phyloP scores from a whole-genome alignment of 2,797 vertebrate species.

The Astyanax mexicanus region DNA sequence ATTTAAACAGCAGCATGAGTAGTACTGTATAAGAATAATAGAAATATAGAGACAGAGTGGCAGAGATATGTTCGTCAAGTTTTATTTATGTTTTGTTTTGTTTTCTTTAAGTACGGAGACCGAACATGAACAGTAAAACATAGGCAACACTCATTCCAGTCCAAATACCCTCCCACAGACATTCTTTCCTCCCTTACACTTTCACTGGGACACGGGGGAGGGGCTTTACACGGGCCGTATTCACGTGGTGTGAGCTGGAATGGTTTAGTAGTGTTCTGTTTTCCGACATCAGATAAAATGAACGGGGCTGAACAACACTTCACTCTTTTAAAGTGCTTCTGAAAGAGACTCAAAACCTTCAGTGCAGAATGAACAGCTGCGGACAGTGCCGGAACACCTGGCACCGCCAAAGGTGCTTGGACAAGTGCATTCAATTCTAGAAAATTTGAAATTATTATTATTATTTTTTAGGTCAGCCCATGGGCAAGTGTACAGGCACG shows the following conservation, averaged over 20 bases:
- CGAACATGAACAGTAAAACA: constrained; percentile 53
- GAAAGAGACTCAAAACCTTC: constrained; percentile 23
- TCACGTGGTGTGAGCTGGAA: constrained; percentile 38
- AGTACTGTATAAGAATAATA: not conserved
- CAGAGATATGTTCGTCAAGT: constrained; percentile 35
- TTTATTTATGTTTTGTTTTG: constrained; percentile 49
- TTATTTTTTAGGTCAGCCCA: constrained; percentile 27
- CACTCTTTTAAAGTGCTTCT: constrained; percentile 30
- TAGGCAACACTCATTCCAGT: constrained; percentile 46
- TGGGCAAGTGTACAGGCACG: constrained; percentile 45
- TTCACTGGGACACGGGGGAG: constrained; percentile 4
- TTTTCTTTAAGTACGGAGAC: constrained; percentile 48
- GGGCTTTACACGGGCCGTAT: not conserved
- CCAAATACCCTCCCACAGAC: constrained; percentile 37
- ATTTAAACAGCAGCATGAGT: not conserved
- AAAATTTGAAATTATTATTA: not conserved
- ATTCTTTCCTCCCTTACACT: constrained; percentile 33
- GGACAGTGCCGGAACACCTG: not conserved
- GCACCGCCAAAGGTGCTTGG: constrained; percentile 43
- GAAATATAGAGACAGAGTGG: not conserved
- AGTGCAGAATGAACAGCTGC: constrained; percentile 14
- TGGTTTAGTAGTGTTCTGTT: constrained; percentile 47
- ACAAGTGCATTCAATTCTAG: constrained; percentile 46
- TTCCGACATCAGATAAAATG: constrained; percentile 27
- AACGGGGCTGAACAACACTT: constrained; percentile 22